Base-by-base conservation (phyloP, 2,888 invertebrate species). In the Flexamia atlantica region DNA sequence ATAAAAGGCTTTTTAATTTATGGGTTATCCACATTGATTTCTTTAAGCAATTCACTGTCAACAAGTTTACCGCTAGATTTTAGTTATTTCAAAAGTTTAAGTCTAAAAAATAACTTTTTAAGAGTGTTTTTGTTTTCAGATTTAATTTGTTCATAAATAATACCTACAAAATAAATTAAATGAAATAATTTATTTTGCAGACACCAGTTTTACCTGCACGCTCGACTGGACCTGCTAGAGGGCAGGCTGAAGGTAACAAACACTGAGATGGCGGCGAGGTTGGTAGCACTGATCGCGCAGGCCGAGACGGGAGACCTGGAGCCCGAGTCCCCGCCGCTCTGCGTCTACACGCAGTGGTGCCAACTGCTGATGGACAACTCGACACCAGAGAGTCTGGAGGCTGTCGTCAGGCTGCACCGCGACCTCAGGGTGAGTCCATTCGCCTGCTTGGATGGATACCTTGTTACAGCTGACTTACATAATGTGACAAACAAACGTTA, bases 181-280 rank as follows among this genome's bases (percentile, higher is more conserved):
- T n/a, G n/a, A n/a, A n/a, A n/a, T n/a, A 36, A 36, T 36, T 53
- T 10, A n/a, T 53, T 0, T 91, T 91, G n/a, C 90, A 94, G 94
- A 88, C 93, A 96, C 90, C 94, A 96, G 89, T 97, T 97, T 90
- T 97, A 96, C 89, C 93, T 96, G 87, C 96, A 97, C 90, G 95
- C 97, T 1, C 94, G 94, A 88, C 92, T 94, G 60, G 96, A 97
- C 89, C 90, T 96, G 86, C 91, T 94, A 74, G 95, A 96, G 89
- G 95, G 95, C 23, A 93, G 95, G 84, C 91, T 97, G 20, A 93
- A 94, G 83, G 94, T 95, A 10, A 92, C 93, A 23, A 94, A 95
- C 88, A 93, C 94, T 91, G 92, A 93, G 87, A 93, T 94, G 36
- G 94, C 95, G 5, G 93, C 94, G 68, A 93, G 93, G 88, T 91